Evolutionary conservation across 2,797 vertebrate species (phyloP), one percentile per base, ranked within the genome.

Genomic region (Chiloscyllium punctatum): DNA sequence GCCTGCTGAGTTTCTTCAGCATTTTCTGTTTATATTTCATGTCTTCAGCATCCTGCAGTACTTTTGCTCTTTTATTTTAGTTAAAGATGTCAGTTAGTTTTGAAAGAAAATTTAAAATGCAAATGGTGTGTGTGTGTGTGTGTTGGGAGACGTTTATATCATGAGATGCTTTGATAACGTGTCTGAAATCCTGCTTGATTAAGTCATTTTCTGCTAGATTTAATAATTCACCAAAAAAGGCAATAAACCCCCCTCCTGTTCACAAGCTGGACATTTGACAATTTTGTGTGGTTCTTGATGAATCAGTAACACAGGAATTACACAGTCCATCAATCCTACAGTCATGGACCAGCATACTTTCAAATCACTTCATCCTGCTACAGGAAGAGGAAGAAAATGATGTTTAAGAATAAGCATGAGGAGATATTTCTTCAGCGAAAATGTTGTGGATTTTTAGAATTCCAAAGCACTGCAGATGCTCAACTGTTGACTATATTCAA

Each of bases 191-290:
- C 69, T 94, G 66, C 68, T 3, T 0, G 23, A 1, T 94, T 74
- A 94, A 51, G 69, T 94, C 66, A 94, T 94, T 51, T 71, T 48
- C 94, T 68, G 57, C 88, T n/a, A 21, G 15, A 66, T 74, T 74
- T 72, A 94, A 74, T 71, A 74, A 72, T 30, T 48, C 48, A 74
- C 68, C 94, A 94, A 51, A 94, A 72, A 94, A 74, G 69, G 69
- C 69, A 94, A 48, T 42, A 33, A 0, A 84, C 18, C 82, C 18
- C 37, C 69, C 48, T 42, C 37, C 4, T 15, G 11, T 16, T 42
- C 27, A 51, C 11, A 9, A 27, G 68, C 69, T 74, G 94, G 48
- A 72, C 2, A 16, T 37, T 66, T 37, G 57, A n/a, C 88, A 91
- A 91, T 21, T 91, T 33, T 4, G 16, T n/a, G 18, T 37, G 62